Percentiles rank a stretch among this genome's conserved stretches.
These are phyloP conservation scores for Galemys pyrenaicus DNA, from an alignment of 2,113 vertebrate species.

Conservation along the genomic window DNA sequence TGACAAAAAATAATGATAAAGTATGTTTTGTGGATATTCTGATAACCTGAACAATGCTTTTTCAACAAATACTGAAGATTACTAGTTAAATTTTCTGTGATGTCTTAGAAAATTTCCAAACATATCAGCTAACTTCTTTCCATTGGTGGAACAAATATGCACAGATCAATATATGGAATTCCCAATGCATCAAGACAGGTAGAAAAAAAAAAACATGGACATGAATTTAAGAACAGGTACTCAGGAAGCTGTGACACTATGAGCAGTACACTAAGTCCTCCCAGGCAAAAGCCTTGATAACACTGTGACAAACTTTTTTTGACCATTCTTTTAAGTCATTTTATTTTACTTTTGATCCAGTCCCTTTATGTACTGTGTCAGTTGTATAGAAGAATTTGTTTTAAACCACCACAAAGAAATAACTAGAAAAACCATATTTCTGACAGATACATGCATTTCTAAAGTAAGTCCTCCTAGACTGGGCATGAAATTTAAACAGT, in stretches of 20 bases:
- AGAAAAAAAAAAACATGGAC: not conserved
- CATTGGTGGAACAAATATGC: not conserved
- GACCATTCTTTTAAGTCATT: not conserved
- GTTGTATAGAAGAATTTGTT: not conserved
- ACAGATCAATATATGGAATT: not conserved
- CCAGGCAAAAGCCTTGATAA: not conserved
- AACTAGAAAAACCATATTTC: not conserved
- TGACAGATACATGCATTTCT: not conserved
- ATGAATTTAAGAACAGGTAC: not conserved
- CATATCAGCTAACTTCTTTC: conserved; percentile 1
- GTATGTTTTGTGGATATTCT: not conserved
- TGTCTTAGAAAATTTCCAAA: not conserved
- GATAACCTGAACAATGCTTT: conserved; percentile 3
- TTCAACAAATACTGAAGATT: conserved; percentile 15
- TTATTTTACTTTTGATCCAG: not conserved
- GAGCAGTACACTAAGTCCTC: not conserved
- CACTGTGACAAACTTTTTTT: not conserved
- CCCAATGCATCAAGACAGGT: not conserved
- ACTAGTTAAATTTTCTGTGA: not conserved
- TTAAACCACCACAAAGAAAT: conserved; percentile 49
- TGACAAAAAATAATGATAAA: not conserved
- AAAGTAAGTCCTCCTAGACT: not conserved
- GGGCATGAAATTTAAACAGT: not conserved
- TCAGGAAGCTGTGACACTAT: not conserved
- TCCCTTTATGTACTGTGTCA: not conserved